phyloP scores from a whole-genome alignment of 1,140 invertebrate species.

The Pseudomyrmex flavicornis region DNA sequence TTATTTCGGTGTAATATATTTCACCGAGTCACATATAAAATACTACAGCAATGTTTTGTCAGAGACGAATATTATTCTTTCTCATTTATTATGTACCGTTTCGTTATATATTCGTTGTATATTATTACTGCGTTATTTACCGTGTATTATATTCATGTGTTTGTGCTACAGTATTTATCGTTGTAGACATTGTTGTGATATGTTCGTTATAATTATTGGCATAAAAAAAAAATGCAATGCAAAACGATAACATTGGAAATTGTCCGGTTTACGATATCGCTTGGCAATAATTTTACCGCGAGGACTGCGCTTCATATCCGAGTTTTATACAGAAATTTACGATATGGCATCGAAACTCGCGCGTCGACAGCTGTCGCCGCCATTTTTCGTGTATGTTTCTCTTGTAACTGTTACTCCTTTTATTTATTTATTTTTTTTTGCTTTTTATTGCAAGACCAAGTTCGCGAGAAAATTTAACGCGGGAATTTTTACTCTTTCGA shows the following conservation, averaged over 20 bases:
- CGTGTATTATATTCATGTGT: background rate
- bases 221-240: constrained; percentile 32
- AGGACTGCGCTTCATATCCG: constrained; percentile 39
- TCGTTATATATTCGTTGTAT: background rate
- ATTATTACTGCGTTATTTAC: constrained; percentile 9
- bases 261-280: constrained; percentile 3
- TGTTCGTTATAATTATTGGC: constrained; percentile 7
- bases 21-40: background rate
- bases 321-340: constrained; percentile 49
- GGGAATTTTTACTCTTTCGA: background rate
- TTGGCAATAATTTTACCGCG: constrained; percentile 39
- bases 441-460: constrained; percentile 44
- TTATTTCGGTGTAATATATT: background rate
- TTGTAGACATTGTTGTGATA: background rate
- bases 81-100: background rate
- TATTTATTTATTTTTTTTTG: no score
- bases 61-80: background rate
- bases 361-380: no score
- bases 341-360: constrained; percentile 54
- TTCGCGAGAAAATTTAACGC: constrained; percentile 73
- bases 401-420: no score
- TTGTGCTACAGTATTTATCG: no score
- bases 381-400: no score
- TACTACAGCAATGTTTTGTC: background rate
- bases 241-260: background rate